Evolutionary conservation across 2,888 invertebrate genomes (phyloP).

Genomic region (Odontothrips loti): DNA sequence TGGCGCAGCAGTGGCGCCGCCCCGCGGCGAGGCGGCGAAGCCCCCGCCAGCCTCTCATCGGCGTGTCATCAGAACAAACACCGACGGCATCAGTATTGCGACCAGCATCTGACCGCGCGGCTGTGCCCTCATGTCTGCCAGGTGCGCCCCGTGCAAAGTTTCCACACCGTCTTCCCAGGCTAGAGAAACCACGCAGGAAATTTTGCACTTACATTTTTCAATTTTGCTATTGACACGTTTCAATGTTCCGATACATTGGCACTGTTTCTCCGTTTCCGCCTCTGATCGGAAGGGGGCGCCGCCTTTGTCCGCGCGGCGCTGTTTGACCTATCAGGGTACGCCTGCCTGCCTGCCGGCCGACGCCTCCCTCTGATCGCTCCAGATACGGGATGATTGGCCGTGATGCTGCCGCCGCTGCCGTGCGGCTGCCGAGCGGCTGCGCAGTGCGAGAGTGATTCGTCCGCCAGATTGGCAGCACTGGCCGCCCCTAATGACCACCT

Average conservation of each 20-base stretch:
- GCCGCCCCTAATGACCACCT: neutral
- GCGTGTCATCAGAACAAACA: neutral
- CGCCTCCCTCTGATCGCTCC: conserved; percentile 4
- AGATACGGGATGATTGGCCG: neutral
- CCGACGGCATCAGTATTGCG: neutral
- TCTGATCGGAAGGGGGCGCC: too few species aligned
- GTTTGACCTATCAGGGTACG: neutral
- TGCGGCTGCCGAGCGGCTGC: too few species aligned
- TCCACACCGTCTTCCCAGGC: too few species aligned
- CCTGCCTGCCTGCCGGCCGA: neutral
- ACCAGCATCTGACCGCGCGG: neutral
- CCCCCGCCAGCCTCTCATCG: neutral
- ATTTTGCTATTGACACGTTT: too few species aligned
- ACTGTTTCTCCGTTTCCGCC: too few species aligned
- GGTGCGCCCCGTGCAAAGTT: too few species aligned
- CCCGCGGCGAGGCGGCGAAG: neutral
- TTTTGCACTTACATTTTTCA: too few species aligned
- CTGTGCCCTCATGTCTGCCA: neutral
- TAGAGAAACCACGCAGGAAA: too few species aligned
- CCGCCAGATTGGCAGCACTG: neutral
- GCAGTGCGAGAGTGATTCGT: conserved; percentile 13
- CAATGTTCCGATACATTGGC: too few species aligned
- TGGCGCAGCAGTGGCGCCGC: neutral
- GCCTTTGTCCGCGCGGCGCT: too few species aligned
- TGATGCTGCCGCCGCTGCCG: too few species aligned